phyloP scores from a whole-genome alignment of 2,888 invertebrate species.

The Drosophila buzzatii region DNA sequence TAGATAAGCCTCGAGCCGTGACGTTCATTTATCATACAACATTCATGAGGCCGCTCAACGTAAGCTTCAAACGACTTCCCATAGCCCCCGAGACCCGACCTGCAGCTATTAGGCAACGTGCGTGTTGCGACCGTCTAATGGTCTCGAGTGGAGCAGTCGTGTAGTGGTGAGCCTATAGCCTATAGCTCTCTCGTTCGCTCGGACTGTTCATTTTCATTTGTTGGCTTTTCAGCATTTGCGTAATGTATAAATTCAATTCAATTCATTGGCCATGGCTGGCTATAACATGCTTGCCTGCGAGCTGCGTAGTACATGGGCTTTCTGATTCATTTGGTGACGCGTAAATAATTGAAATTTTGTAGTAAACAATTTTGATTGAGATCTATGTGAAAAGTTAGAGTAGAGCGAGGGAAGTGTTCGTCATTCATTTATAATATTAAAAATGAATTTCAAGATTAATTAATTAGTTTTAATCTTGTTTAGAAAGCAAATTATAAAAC shows the following conservation, averaged over 20 bases:
- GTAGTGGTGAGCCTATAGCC: slow-evolving; percentile 17
- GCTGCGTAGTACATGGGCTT: not conserved
- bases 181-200: slow-evolving; percentile 7
- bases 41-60: slow-evolving; percentile 69
- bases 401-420: not conserved
- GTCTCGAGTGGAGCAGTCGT: slow-evolving; percentile 29
- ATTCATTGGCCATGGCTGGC: slow-evolving; percentile 45
- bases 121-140: slow-evolving; percentile 51
- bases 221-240: slow-evolving; percentile 47
- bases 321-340: not conserved
- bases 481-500: no score
- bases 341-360: no score
- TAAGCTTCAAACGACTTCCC: slow-evolving; percentile 23
- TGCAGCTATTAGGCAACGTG: slow-evolving; percentile 46
- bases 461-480: not conserved
- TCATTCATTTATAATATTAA: not conserved
- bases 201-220: slow-evolving; percentile 61
- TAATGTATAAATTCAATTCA: slow-evolving; percentile 74
- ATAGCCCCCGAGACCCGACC: not conserved
- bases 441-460: not conserved
- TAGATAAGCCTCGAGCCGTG: slow-evolving; percentile 69
- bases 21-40: slow-evolving; percentile 74
- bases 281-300: not conserved
- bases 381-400: no score
- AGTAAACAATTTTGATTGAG: no score